Conservation (phyloP, 2,888 invertebrate genomes). For the Thera britannica region DNA sequence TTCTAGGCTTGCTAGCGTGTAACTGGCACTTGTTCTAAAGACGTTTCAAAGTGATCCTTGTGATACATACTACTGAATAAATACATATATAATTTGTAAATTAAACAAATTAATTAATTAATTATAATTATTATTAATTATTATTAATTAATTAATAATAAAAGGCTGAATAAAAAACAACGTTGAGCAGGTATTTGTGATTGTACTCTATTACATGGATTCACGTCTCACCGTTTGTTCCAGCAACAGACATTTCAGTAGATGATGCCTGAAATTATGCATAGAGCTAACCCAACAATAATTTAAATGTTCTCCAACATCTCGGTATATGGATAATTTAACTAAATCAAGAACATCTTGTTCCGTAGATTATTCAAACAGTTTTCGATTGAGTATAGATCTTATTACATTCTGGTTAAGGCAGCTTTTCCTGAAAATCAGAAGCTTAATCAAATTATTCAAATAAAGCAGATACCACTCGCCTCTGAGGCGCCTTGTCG, state of each 20-base stretch:
- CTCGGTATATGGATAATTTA: conserved; percentile 45
- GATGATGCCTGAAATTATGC: conserved; percentile 16
- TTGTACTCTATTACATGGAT: neutral
- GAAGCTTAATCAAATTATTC: conserved; percentile 78
- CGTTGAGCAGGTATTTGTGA: too few species aligned
- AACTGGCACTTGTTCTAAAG: too few species aligned
- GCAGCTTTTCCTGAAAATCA: conserved; percentile 45
- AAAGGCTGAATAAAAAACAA: too few species aligned
- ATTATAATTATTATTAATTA: too few species aligned
- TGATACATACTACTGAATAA: too few species aligned
- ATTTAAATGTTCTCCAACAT: conserved; percentile 30
- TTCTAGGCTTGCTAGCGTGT: too few species aligned
- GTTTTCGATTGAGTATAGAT: conserved; percentile 28
- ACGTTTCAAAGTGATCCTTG: too few species aligned
- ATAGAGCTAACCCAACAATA: conserved; percentile 16
- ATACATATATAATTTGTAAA: too few species aligned
- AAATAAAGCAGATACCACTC: conserved; percentile 71
- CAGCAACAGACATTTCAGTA: neutral
- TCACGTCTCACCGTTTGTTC: neutral
- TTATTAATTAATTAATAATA: too few species aligned
- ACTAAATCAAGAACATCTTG: conserved; percentile 52
- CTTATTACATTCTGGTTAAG: conserved; percentile 36
- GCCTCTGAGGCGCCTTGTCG: conserved; percentile 65
- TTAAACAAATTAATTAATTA: too few species aligned
- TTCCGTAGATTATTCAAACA: conserved; percentile 42